These are phyloP conservation scores for Actenoides lindsayi DNA, from an alignment of 2,113 vertebrate species.

Conservation along the genomic window DNA sequence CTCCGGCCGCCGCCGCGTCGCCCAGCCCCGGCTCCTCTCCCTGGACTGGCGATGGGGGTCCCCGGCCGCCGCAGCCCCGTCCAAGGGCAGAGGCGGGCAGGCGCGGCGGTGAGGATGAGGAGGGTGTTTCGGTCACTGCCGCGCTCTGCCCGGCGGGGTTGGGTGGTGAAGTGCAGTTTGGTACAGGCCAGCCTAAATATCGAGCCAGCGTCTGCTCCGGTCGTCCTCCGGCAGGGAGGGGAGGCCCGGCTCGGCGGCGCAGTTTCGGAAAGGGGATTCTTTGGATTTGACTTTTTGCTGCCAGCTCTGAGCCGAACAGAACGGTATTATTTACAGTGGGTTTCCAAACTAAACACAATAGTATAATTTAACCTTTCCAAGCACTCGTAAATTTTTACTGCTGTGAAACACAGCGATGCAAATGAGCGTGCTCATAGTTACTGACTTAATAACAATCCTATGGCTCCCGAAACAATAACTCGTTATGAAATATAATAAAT, in stretches of 20 bases:
- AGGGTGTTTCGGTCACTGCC: slow-evolving; percentile 31
- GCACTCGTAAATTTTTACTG: slow-evolving; percentile 84
- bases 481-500: slow-evolving; percentile 85
- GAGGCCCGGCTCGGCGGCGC: not conserved
- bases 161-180: slow-evolving; percentile 20
- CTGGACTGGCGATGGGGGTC: not conserved
- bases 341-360: slow-evolving; percentile 81
- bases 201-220: not conserved
- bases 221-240: not conserved
- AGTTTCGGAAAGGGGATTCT: not conserved
- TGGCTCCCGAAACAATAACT: slow-evolving; percentile 82
- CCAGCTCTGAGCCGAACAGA: slow-evolving; percentile 36
- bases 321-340: slow-evolving; percentile 75
- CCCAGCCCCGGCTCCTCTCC: not conserved
- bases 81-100: slow-evolving; percentile 1
- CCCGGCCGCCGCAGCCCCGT: not conserved
- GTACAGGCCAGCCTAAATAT: not conserved
- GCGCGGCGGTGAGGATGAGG: not conserved
- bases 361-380: slow-evolving; percentile 84
- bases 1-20: not conserved
- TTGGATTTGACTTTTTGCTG: slow-evolving; percentile 72
- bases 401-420: slow-evolving; percentile 74
- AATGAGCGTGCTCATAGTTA: slow-evolving; percentile 71
- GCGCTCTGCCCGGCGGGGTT: not conserved
- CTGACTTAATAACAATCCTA: slow-evolving; percentile 73